A percentile compares a stretch with the other conserved stretches of the same genome.
Conservation (phyloP, 23 tunicate species). For the Styela plicata region DNA sequence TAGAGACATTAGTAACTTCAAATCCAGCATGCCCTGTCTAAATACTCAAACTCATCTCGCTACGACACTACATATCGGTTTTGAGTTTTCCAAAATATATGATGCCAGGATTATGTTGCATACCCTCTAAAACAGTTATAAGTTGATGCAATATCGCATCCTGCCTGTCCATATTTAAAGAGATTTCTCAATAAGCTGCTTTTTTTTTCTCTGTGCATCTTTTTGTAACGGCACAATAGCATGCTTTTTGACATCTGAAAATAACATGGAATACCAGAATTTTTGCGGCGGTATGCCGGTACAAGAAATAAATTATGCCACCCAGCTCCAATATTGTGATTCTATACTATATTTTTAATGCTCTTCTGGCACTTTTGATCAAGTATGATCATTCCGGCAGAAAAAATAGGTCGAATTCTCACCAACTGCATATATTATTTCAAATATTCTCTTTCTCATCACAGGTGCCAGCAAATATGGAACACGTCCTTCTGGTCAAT, state of each 20-base stretch:
- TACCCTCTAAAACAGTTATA: not conserved
- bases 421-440: not conserved
- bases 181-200: no score
- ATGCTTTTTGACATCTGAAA: no score
- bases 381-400: no score
- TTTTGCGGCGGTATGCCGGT: not conserved
- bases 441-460: not conserved
- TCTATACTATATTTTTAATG: no score
- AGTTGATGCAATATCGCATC: not conserved
- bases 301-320: not conserved
- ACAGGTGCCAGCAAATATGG: not conserved
- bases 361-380: no score
- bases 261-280: no score
- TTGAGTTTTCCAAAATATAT: not conserved
- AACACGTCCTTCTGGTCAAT: conserved; percentile 4
- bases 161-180: no score
- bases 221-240: no score
- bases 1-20: not conserved
- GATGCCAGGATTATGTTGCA: no score
- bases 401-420: not conserved
- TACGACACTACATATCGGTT: no score
- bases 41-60: no score
- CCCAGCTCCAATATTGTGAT: not conserved
- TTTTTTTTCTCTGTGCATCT: no score
- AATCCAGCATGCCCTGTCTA: not conserved